phyloP scores from a whole-genome alignment of 2,797 vertebrate genomes.

The Distichodus sexfasciatus region DNA sequence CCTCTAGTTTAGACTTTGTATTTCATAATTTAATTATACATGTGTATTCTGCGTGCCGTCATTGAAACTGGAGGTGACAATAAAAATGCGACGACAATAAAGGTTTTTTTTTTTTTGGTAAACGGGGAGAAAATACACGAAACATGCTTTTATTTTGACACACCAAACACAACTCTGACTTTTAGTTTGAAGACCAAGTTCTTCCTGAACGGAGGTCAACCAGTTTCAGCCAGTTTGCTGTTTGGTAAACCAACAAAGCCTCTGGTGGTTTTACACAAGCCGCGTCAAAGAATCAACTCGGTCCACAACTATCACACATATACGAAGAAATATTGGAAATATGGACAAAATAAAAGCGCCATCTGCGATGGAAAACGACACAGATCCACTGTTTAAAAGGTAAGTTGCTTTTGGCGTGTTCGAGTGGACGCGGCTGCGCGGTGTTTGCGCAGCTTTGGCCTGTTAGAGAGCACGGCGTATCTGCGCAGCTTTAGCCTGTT shows the following conservation, averaged over 20 bases:
- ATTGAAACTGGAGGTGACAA: too few relatives aligned
- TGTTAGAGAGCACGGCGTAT: too few relatives aligned
- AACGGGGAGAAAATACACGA: too few relatives aligned
- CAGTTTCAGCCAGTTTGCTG: constrained; percentile 23
- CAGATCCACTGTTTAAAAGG: constrained; percentile 74
- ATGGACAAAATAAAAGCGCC: constrained; percentile 66
- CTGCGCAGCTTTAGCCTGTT: too few relatives aligned
- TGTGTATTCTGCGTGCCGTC: too few relatives aligned
- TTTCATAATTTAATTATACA: too few relatives aligned
- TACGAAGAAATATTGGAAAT: constrained; percentile 20
- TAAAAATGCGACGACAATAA: too few relatives aligned
- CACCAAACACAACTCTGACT: background rate
- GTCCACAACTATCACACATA: too few relatives aligned
- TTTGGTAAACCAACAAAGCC: background rate
- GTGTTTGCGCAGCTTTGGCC: background rate
- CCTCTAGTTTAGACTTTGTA: too few relatives aligned
- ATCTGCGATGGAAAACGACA: constrained; percentile 58
- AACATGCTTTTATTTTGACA: too few relatives aligned
- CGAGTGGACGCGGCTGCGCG: background rate
- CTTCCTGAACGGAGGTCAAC: background rate
- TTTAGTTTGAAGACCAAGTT: background rate
- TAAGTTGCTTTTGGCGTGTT: constrained; percentile 37
- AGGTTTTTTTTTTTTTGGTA: too few relatives aligned
- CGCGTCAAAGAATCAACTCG: background rate
- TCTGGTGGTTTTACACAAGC: background rate